Evolutionary conservation across 2,888 invertebrate genomes (phyloP).

Genomic region (Chloroclysta siterata): DNA sequence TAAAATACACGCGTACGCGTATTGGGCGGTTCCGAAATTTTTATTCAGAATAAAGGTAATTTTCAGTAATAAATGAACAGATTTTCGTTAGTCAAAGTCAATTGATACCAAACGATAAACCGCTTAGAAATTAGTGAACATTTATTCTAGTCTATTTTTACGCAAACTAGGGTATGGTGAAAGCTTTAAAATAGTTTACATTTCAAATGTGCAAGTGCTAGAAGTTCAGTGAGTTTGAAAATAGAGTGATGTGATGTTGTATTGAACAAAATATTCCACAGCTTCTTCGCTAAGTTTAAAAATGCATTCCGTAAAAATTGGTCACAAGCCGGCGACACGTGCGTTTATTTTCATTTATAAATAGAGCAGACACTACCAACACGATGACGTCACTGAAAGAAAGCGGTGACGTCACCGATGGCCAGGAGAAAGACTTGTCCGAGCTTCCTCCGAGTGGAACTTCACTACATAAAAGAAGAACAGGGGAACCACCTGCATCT

Average conservation of each 20-base stretch:
- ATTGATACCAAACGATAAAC: background rate
- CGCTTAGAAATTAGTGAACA: background rate
- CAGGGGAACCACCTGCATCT: constrained; percentile 74
- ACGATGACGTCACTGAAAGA: constrained; percentile 73
- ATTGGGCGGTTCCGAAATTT: constrained; percentile 61
- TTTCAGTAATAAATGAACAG: background rate
- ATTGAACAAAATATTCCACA: constrained; percentile 33
- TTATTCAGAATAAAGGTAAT: constrained; percentile 28
- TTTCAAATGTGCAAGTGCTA: constrained; percentile 33
- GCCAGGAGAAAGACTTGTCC: constrained; percentile 56
- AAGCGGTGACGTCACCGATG: constrained; percentile 64
- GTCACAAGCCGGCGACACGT: constrained; percentile 64
- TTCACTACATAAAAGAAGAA: constrained; percentile 74
- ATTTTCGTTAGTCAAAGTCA: background rate
- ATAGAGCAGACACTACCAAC: constrained; percentile 64
- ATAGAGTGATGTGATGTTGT: constrained; percentile 27
- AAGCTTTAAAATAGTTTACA: constrained; percentile 18
- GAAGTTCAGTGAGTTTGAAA: constrained; percentile 19
- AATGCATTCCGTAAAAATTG: constrained; percentile 74
- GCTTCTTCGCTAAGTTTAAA: constrained; percentile 33
- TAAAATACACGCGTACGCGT: constrained; percentile 63
- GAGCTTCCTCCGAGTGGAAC: constrained; percentile 75
- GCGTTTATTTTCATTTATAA: constrained; percentile 79
- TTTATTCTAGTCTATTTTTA: constrained; percentile 5
- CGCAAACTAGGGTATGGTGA: background rate